Percentiles rank a stretch among this genome's conserved stretches.
Evolutionary conservation across 2,888 invertebrate genomes (phyloP).

Genomic region (Lasioglossum vierecki): DNA sequence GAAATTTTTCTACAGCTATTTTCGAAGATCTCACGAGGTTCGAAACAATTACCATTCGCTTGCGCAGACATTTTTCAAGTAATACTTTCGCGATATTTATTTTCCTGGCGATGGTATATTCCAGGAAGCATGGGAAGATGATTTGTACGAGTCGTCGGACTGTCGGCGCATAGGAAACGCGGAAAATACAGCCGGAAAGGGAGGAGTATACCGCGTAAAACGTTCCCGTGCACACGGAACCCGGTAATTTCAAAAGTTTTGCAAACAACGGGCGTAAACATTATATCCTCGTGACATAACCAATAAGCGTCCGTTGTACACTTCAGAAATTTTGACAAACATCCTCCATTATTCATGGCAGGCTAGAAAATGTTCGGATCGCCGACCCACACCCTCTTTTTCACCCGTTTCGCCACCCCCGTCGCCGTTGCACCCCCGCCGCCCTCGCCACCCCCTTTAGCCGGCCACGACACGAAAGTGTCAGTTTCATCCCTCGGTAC

Average conservation of each 20-base stretch:
- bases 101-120: not conserved
- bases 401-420: not conserved
- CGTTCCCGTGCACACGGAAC: not conserved
- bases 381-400: conserved; percentile 11
- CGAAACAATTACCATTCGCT: not conserved
- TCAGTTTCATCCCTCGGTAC: conserved; percentile 62
- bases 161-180: not conserved
- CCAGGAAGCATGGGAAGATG: not conserved
- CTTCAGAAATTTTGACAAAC: conserved; percentile 79
- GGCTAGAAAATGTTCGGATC: conserved; percentile 65
- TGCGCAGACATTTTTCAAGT: not conserved
- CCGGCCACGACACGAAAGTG: conserved; percentile 54
- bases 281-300: conserved; percentile 58
- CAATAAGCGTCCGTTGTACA: conserved; percentile 71
- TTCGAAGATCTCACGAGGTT: not conserved
- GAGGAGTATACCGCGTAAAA: not conserved
- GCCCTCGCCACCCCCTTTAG: conserved; percentile 37
- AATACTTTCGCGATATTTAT: not conserved
- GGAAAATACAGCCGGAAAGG: not conserved
- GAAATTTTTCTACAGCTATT: not conserved
- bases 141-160: not conserved
- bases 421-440: not conserved
- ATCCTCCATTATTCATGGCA: conserved; percentile 81
- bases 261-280: conserved; percentile 41
- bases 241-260: conserved; percentile 14